Percentiles rank a stretch among this genome's conserved stretches.
Evolutionary conservation across 2,113 vertebrate species (phyloP).

Genomic region (Ammodytes dubius): DNA sequence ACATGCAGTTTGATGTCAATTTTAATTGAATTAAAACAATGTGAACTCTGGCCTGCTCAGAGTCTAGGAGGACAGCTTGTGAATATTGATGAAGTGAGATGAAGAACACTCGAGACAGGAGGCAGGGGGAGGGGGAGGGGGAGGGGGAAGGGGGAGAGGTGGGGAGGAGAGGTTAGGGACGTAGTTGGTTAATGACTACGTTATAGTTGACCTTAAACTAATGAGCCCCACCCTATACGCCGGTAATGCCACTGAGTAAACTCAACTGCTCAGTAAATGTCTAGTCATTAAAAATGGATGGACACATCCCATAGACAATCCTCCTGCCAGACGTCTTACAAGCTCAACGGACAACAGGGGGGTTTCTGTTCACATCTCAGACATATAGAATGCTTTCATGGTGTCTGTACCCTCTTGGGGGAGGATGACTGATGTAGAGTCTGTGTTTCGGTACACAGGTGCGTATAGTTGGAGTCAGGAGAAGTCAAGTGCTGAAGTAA

Average conservation of each 20-base stretch:
- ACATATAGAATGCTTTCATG: conserved; percentile 22
- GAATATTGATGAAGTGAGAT: conserved; percentile 78
- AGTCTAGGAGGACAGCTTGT: conserved; percentile 77
- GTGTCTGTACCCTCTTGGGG: conserved; percentile 8
- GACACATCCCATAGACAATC: not conserved
- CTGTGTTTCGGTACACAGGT: conserved; percentile 39
- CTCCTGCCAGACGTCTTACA: not conserved
- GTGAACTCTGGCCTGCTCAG: conserved; percentile 74
- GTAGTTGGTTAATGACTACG: conserved; percentile 64
- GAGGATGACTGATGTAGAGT: conserved; percentile 33
- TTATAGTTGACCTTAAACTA: conserved; percentile 74
- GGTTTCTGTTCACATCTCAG: conserved; percentile 1
- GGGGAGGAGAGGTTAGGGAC: conserved; percentile 31
- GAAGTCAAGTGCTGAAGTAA: conserved; percentile 62
- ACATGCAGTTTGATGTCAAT: conserved; percentile 81
- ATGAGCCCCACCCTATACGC: conserved; percentile 58
- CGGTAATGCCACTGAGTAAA: conserved; percentile 29
- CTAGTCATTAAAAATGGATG: conserved; percentile 12
- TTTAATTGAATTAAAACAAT: conserved; percentile 85
- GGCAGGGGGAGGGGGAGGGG: conserved; percentile 11
- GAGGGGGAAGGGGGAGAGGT: conserved; percentile 33
- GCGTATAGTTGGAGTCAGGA: conserved; percentile 46
- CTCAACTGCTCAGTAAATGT: conserved; percentile 33
- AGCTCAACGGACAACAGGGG: not conserved
- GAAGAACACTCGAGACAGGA: conserved; percentile 44